Evolutionary conservation across 2,113 vertebrate species (phyloP).

Genomic region (Clupea harengus): DNA sequence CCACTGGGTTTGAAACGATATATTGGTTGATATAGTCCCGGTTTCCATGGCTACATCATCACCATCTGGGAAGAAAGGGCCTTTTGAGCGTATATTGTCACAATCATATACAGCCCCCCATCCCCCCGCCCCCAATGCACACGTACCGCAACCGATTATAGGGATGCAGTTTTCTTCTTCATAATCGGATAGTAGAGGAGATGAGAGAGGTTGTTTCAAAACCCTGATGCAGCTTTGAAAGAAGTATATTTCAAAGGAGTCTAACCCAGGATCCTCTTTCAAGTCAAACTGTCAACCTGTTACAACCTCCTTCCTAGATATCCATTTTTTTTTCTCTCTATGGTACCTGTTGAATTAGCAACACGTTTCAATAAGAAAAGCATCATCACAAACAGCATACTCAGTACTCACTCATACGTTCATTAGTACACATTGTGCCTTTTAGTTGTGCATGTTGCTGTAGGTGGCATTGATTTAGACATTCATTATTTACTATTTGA

Average conservation of each 20-base stretch:
- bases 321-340: neutral
- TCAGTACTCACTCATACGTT: neutral
- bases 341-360: neutral
- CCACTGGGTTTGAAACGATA: neutral
- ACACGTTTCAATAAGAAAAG: neutral
- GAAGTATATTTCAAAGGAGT: neutral
- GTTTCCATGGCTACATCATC: conserved; percentile 6
- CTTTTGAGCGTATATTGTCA: neutral
- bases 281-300: neutral
- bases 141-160: neutral
- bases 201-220: neutral
- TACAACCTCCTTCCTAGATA: neutral
- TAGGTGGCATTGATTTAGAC: neutral
- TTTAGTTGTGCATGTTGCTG: neutral
- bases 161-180: neutral
- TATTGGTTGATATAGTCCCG: neutral
- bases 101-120: neutral
- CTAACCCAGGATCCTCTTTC: neutral
- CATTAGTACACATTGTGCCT: neutral
- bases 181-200: too few species aligned
- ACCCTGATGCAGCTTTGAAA: neutral
- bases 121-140: neutral
- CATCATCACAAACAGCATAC: neutral
- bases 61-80: neutral
- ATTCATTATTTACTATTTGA: neutral